phyloP scores from a whole-genome alignment of 2,888 invertebrate genomes.

The Troides aeacus region DNA sequence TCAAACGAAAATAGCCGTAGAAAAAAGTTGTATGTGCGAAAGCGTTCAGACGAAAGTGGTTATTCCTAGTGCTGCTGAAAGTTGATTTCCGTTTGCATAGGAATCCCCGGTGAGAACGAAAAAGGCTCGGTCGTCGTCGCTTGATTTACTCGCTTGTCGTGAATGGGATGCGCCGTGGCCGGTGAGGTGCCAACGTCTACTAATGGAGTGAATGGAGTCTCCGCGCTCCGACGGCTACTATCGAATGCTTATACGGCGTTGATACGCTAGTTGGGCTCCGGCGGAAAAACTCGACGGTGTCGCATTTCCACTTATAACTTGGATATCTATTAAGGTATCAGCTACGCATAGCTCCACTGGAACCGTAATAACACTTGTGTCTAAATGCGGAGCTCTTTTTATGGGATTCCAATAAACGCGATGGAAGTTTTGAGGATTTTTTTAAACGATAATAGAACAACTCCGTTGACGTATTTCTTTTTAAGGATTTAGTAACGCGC shows the following conservation, averaged over 20 bases:
- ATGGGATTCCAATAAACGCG: constrained; percentile 2
- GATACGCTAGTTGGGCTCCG: constrained; percentile 35
- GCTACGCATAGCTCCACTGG: constrained; percentile 34
- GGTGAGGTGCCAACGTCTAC: constrained; percentile 73
- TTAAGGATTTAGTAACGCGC: not conserved
- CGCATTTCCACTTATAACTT: constrained; percentile 46
- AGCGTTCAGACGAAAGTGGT: constrained; percentile 72
- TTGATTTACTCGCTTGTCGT: constrained; percentile 75
- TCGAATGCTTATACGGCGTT: constrained; percentile 38
- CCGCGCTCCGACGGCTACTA: constrained; percentile 44
- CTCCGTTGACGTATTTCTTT: constrained; percentile 1
- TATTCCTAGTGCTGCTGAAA: constrained; percentile 67
- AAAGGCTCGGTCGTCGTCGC: constrained; percentile 58
- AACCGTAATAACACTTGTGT: constrained; percentile 30
- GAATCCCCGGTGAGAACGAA: constrained; percentile 57
- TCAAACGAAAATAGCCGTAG: constrained; percentile 66
- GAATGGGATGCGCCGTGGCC: constrained; percentile 75
- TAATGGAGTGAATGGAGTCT: constrained; percentile 65
- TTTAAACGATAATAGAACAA: not conserved
- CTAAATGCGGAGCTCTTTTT: constrained; percentile 16
- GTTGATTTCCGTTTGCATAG: constrained; percentile 72
- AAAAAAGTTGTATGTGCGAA: constrained; percentile 72
- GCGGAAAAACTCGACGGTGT: constrained; percentile 49
- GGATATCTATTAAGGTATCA: constrained; percentile 36
- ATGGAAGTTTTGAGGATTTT: constrained; percentile 2